These are phyloP conservation scores for Protomyctophum bolini DNA, from an alignment of 2,113 vertebrate genomes.

Conservation along the genomic window DNA sequence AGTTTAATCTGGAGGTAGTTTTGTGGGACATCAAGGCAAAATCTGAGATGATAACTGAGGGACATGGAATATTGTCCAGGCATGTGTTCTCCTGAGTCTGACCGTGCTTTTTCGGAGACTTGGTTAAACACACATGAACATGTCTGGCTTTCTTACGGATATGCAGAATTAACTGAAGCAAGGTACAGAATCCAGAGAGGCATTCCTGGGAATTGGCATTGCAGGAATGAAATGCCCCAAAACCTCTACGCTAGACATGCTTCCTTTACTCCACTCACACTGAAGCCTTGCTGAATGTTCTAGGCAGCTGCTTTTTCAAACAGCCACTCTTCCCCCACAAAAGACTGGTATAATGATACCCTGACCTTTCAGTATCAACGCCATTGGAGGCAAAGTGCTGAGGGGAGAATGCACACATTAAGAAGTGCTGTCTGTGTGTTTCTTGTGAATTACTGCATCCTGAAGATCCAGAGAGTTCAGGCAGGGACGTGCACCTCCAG, in stretches of 20 bases:
- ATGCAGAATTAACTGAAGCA: background rate
- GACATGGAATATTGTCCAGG: background rate
- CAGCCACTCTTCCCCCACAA: background rate
- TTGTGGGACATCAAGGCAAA: too few species aligned
- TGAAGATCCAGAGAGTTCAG: background rate
- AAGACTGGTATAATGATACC: background rate
- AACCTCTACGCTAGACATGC: background rate
- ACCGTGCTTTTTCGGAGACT: background rate
- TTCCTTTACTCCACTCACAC: background rate
- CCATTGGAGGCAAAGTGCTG: too few species aligned
- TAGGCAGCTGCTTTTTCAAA: background rate
- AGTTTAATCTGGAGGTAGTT: too few species aligned
- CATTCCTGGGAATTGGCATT: background rate
- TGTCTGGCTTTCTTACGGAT: too few species aligned
- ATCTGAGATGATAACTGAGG: background rate
- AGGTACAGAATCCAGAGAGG: background rate
- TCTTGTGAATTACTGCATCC: background rate
- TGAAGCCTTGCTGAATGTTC: background rate
- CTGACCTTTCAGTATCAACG: background rate
- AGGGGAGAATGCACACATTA: too few species aligned
- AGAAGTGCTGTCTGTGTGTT: too few species aligned
- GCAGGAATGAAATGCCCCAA: conserved; percentile 5
- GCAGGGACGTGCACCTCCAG: background rate
- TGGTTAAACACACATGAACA: too few species aligned
- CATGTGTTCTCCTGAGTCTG: background rate